Percentiles rank a stretch among this genome's conserved stretches.
Conservation (phyloP, 2,888 invertebrate species). For the Alcis repandata region DNA sequence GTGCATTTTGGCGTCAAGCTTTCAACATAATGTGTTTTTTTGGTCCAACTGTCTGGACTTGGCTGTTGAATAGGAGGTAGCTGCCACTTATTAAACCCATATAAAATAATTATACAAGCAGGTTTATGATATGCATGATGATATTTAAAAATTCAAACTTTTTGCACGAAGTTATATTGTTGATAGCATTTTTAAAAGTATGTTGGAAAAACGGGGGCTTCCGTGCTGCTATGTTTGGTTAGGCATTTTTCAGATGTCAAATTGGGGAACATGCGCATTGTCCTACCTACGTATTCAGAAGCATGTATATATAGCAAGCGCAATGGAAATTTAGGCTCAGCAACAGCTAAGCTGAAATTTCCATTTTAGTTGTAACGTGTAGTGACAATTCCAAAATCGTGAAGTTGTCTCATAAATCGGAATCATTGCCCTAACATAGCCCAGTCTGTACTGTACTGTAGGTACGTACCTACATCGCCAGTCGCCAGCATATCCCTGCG, state of each 20-base stretch:
- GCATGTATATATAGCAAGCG: no score
- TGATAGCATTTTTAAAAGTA: no score
- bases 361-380: not conserved
- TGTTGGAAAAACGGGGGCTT: no score
- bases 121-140: not conserved
- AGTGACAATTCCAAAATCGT: slow-evolving; percentile 22
- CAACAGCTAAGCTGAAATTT: no score
- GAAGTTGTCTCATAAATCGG: slow-evolving; percentile 39
- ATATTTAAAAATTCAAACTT: no score
- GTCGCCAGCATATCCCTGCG: slow-evolving; percentile 24
- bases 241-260: no score
- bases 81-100: not conserved
- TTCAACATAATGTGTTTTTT: slow-evolving; percentile 59
- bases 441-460: not conserved
- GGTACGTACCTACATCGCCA: not conserved
- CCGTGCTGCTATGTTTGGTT: no score
- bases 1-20: slow-evolving; percentile 71
- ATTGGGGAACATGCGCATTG: no score
- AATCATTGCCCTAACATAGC: slow-evolving; percentile 34
- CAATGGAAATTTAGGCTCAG: no score
- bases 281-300: no score
- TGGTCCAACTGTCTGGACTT: slow-evolving; percentile 43
- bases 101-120: not conserved
- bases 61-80: not conserved
- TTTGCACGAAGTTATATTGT: no score